These are phyloP conservation scores for roundworm (Caenorhabditis elegans) DNA, from an alignment of 1,140 invertebrate species.

Conservation along the genomic window DNA sequence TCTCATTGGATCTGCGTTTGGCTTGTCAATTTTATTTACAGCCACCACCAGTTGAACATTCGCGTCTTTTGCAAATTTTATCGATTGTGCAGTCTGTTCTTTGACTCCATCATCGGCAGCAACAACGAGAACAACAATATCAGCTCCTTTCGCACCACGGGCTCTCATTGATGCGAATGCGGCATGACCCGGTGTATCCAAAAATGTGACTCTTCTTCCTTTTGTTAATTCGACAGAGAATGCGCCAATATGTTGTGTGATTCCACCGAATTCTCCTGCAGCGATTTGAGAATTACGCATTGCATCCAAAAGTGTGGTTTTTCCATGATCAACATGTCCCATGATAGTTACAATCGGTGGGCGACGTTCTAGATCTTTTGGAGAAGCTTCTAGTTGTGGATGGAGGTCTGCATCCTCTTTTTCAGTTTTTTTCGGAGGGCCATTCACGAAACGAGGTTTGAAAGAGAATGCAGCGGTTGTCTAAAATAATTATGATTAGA, in stretches of 20 bases:
- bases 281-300: slow-evolving; percentile 84
- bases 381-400: slow-evolving; percentile 12
- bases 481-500: background rate
- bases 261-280: slow-evolving; percentile 92
- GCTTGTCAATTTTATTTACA: slow-evolving; percentile 98
- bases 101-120: slow-evolving; percentile 98
- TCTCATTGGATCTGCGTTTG: slow-evolving; percentile 74
- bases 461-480: background rate
- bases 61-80: slow-evolving; percentile 66
- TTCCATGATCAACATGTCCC: slow-evolving; percentile 99
- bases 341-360: slow-evolving; percentile 84
- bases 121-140: slow-evolving; percentile 92
- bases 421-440: background rate
- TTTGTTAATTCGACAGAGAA: slow-evolving; percentile 79
- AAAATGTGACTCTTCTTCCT: slow-evolving; percentile 82
- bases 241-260: slow-evolving; percentile 98
- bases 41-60: slow-evolving; percentile 91
- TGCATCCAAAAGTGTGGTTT: slow-evolving; percentile 91
- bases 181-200: slow-evolving; percentile 99
- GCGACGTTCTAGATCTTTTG: slow-evolving; percentile 54
- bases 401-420: background rate
- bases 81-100: slow-evolving; percentile 83
- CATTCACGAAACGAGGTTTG: slow-evolving; percentile 3
- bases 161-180: slow-evolving; percentile 86
- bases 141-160: slow-evolving; percentile 75